phyloP scores from a whole-genome alignment of 1,140 invertebrate species.

The Brachionus rotundiformis region DNA sequence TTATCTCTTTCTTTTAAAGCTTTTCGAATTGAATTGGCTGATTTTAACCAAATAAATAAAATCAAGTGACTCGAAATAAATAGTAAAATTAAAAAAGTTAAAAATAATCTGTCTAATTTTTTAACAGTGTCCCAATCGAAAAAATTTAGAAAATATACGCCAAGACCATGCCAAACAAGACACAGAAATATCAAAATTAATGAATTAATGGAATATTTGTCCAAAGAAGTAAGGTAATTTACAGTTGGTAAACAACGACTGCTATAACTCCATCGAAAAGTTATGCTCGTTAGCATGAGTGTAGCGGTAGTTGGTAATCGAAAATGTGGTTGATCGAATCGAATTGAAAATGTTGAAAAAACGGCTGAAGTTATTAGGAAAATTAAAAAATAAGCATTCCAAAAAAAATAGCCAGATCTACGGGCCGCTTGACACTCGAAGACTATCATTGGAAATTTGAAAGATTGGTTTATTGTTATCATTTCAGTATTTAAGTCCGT shows the following conservation, averaged over 20 bases:
- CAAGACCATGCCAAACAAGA: constrained; percentile 24
- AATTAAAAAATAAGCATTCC: constrained; percentile 57
- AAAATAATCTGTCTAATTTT: constrained; percentile 4
- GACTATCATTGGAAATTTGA: constrained; percentile 52
- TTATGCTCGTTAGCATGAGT: constrained; percentile 58
- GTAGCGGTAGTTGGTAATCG: constrained; percentile 61
- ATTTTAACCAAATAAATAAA: constrained; percentile 43
- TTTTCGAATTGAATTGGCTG: constrained; percentile 25
- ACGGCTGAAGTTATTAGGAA: constrained; percentile 61
- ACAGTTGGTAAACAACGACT: constrained; percentile 62
- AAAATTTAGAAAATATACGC: neutral
- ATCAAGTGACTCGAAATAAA: constrained; percentile 4
- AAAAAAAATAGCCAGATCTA: constrained; percentile 56
- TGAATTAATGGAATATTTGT: constrained; percentile 16
- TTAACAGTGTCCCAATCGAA: neutral
- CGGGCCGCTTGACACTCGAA: constrained; percentile 54
- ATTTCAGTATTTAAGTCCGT: neutral
- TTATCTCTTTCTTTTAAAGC: constrained; percentile 25
- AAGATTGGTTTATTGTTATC: neutral
- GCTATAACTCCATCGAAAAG: constrained; percentile 63
- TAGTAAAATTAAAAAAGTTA: neutral
- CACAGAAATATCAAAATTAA: neutral
- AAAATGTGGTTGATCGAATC: constrained; percentile 59
- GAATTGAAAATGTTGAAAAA: constrained; percentile 64
- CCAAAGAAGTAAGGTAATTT: constrained; percentile 59